Evolutionary conservation across 1,140 invertebrate species (phyloP), one percentile per base, ranked within the genome.

Genomic region (Drosophila fuyamai): DNA sequence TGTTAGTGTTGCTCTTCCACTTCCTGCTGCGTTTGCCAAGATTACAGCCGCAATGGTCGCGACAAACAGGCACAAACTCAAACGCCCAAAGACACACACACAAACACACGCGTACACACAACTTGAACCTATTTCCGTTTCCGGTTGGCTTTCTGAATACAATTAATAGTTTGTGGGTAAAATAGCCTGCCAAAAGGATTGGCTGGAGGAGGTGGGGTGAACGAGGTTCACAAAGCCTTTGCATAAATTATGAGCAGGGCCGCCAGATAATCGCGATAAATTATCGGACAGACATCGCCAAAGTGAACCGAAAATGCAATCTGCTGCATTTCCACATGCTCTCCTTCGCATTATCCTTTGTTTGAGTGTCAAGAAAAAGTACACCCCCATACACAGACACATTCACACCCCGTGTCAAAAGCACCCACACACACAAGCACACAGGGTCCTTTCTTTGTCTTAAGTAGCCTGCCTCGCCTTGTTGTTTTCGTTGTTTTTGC

Each of bases 71-170:
- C 59, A 61, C 56, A 14, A 60, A 16, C 51, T 18, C 16, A 50
- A 13, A n/a, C 16, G 48, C 36, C 29, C 38, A 36, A 8, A 32
- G 29, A 32, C 27, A 67, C 44, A 73, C 46, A 54, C 40, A 56
- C 40, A 50, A 32, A 56, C 44, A 55, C 36, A 54, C 55, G 44
- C 50, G 32, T 48, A 63, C 32, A 66, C 71, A 58, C 75, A 79
- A 82, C 83, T 88, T 80, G 67, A 75, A 89, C 79, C 73, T 88
- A 80, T 89, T 88, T 88, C 84, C 84, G 84, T 61, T 88, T 83
- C 84, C 84, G 85, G 73, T 61, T 79, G 58, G 77, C 77, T 89
- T 59, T 79, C 84, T 83, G 80, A 65, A 83, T 68, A 86, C 75
- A 86, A 89, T 88, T 89, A 80, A 86, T 76, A 44, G 73, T 68